Evolutionary conservation across 2,888 invertebrate genomes (phyloP).

Genomic region (Ornithoptera priamus): DNA sequence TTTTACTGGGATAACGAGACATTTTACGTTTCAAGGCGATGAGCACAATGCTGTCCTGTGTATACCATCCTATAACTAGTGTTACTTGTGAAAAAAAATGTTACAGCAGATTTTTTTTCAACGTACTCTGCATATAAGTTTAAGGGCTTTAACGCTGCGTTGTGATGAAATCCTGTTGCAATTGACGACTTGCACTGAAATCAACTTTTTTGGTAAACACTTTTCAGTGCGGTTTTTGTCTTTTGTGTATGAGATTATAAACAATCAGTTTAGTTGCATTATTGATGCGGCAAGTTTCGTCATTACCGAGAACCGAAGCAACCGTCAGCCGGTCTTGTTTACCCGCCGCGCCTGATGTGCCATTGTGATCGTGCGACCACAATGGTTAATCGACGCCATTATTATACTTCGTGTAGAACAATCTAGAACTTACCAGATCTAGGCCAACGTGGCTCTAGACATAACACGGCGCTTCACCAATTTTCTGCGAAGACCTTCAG

Average conservation of each 20-base stretch:
- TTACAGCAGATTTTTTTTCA: too few relatives aligned
- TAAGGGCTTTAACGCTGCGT: too few relatives aligned
- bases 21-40: too few relatives aligned
- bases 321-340: conserved; percentile 14
- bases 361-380: conserved; percentile 23
- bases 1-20: too few relatives aligned
- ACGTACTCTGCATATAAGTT: too few relatives aligned
- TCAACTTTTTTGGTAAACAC: too few relatives aligned
- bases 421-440: conserved; percentile 17
- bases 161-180: too few relatives aligned
- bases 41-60: too few relatives aligned
- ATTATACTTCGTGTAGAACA: conserved; percentile 4
- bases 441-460: conserved; percentile 15
- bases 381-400: conserved; percentile 14
- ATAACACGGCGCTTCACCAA: conserved; percentile 9
- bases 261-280: conserved; percentile 1
- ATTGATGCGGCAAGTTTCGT: conserved; percentile 6
- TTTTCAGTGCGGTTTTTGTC: not conserved
- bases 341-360: conserved; percentile 11
- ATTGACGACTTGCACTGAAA: not conserved
- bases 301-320: conserved; percentile 4
- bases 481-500: not conserved
- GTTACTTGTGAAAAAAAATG: too few relatives aligned
- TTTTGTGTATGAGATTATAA: not conserved
- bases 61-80: too few relatives aligned